Conservation (phyloP, 2,797 vertebrate species). For the Triplophysa bombifrons region DNA sequence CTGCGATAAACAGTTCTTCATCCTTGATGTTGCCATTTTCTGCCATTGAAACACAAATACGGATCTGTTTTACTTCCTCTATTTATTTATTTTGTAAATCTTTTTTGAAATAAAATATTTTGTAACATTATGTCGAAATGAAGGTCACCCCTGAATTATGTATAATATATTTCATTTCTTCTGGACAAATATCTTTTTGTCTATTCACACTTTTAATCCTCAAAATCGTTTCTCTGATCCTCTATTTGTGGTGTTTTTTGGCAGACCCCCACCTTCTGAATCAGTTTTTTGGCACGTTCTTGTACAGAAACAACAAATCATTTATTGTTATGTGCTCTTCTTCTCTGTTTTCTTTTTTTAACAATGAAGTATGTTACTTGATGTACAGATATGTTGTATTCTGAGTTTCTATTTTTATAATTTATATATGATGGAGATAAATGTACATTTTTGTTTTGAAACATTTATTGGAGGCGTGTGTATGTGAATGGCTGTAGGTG, state of each 20-base stretch:
- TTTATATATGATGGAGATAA: conserved; percentile 56
- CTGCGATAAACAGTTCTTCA: conserved; percentile 3
- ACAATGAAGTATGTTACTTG: conserved; percentile 52
- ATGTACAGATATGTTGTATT: conserved; percentile 63
- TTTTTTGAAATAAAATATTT: conserved; percentile 14
- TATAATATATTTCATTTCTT: conserved; percentile 27
- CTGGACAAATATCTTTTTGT: neutral
- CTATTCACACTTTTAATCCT: neutral
- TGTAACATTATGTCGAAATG: conserved; percentile 37
- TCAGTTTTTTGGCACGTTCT: neutral
- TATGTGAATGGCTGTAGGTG: conserved; percentile 44
- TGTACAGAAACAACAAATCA: conserved; percentile 14
- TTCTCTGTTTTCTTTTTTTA: conserved; percentile 38
- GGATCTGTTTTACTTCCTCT: neutral
- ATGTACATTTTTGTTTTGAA: conserved; percentile 59
- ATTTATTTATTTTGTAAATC: conserved; percentile 34
- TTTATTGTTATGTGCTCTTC: conserved; percentile 45
- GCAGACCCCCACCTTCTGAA: neutral
- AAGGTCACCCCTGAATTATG: conserved; percentile 41
- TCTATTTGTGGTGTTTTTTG: neutral
- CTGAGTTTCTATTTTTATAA: conserved; percentile 65
- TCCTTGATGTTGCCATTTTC: conserved; percentile 23
- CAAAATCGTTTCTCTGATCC: neutral
- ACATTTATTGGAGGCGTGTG: conserved; percentile 47
- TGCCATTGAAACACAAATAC: conserved; percentile 43